phyloP scores from a whole-genome alignment of 2,113 vertebrate species.

The Upupa epops region DNA sequence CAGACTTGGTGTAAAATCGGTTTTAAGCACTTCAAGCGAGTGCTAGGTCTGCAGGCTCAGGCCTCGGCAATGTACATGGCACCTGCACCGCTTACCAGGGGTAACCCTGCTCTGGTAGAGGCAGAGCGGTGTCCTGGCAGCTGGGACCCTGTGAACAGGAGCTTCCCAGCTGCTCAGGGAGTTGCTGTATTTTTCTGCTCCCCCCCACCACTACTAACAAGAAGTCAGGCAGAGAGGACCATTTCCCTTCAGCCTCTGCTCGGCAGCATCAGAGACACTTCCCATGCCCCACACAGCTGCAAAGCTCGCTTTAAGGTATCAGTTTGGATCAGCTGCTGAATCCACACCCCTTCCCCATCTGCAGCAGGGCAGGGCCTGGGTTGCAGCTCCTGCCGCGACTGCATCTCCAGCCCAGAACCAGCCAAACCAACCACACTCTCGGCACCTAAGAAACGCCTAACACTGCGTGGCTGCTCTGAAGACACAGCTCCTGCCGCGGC shows the following conservation, averaged over 20 bases:
- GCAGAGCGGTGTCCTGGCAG: no score
- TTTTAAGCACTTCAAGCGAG: background rate
- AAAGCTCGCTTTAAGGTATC: background rate
- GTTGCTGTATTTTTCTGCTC: no score
- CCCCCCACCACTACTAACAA: background rate
- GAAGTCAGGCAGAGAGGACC: background rate
- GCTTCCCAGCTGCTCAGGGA: no score
- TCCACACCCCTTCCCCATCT: fast-evolving
- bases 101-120: no score
- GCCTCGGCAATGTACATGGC: background rate
- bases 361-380: fast-evolving
- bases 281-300: fast-evolving
- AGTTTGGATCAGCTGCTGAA: fast-evolving
- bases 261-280: fast-evolving
- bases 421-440: no score
- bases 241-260: background rate
- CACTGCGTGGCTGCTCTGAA: fast-evolving
- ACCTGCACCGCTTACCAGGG: no score
- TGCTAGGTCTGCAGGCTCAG: background rate
- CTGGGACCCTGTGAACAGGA: no score
- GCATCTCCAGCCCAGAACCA: fast-evolving
- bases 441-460: background rate
- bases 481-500: background rate
- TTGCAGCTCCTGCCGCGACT: fast-evolving
- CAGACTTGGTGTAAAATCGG: background rate